phyloP scores from a whole-genome alignment of 2,113 vertebrate species.

The Ailurus styani region DNA sequence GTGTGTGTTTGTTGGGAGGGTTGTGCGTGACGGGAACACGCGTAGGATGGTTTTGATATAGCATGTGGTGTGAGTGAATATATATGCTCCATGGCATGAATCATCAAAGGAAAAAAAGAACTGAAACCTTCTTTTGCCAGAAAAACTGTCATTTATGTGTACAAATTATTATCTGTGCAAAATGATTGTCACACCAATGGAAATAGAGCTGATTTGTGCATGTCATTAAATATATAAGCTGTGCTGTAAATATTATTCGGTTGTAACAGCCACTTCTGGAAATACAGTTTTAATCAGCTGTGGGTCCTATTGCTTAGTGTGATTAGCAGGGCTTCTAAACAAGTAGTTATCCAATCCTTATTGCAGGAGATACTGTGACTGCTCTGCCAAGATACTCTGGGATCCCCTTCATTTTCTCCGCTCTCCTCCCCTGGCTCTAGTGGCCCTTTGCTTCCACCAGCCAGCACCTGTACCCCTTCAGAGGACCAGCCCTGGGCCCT shows the following conservation, averaged over 20 bases:
- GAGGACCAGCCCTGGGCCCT: accelerated
- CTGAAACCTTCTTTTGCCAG: background rate
- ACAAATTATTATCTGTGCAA: background rate
- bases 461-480: background rate
- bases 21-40: background rate
- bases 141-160: background rate
- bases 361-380: background rate
- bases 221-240: background rate
- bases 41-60: background rate
- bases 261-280: background rate
- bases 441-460: background rate
- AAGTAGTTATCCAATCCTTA: background rate
- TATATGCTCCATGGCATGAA: background rate
- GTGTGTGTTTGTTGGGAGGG: background rate
- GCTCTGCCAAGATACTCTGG: background rate
- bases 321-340: background rate
- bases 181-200: background rate
- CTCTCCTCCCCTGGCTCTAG: background rate
- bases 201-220: background rate
- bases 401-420: background rate
- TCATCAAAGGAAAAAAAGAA: background rate
- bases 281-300: background rate
- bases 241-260: background rate
- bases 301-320: background rate
- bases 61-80: background rate